Percentiles rank a stretch among this genome's conserved stretches.
phyloP scores from a whole-genome alignment of 2,888 invertebrate species.

The Eupithecia subfuscata region DNA sequence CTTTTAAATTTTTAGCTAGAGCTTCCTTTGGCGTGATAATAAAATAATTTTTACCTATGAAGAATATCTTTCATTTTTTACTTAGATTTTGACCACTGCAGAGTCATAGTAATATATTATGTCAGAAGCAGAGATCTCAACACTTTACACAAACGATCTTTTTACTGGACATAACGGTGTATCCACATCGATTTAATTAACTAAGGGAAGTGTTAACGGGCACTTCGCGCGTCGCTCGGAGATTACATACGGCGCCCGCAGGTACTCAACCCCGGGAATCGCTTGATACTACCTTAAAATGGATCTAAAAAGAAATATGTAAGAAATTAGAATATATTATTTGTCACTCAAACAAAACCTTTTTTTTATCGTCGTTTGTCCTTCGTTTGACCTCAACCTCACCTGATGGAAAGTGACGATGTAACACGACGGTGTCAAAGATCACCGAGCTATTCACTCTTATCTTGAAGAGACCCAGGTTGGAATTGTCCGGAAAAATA shows the following conservation, averaged over 20 bases:
- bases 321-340: no score
- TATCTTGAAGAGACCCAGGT: no score
- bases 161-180: conserved; percentile 25
- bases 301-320: background rate
- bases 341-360: no score
- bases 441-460: no score
- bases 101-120: background rate
- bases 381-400: no score
- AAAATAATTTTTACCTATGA: background rate
- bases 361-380: no score
- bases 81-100: background rate
- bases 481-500: no score
- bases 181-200: conserved; percentile 48
- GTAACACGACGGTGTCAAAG: no score
- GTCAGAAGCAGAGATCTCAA: background rate
- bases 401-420: no score
- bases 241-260: conserved; percentile 26
- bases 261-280: conserved; percentile 6
- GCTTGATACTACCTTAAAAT: background rate
- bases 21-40: background rate
- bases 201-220: conserved; percentile 45
- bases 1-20: no score
- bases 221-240: conserved; percentile 32
- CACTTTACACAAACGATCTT: conserved; percentile 25
- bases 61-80: background rate